Evolutionary conservation across 2,113 vertebrate genomes (phyloP).

Genomic region (Dascyllus trimaculatus): DNA sequence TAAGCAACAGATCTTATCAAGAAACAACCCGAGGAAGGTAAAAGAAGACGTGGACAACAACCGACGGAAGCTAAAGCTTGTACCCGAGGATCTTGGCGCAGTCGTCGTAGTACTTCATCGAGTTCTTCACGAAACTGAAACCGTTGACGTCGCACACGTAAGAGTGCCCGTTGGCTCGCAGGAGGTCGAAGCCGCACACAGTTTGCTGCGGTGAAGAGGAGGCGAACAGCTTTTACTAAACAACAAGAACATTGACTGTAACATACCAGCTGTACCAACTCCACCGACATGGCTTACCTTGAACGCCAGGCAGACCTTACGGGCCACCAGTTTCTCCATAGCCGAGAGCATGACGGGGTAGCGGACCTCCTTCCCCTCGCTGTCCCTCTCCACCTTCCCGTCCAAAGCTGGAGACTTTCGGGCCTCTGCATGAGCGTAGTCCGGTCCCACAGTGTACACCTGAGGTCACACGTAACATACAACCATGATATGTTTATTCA

Average conservation of each 20-base stretch:
- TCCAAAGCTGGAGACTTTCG: conserved; percentile 97
- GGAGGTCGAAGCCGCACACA: conserved; percentile 96
- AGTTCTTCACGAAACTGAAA: conserved; percentile 99
- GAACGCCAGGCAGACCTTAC: conserved; percentile 97
- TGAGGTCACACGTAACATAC: conserved; percentile 63
- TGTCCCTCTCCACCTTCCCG: conserved; percentile 98
- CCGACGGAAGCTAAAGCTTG: not conserved
- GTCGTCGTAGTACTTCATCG: conserved; percentile 99
- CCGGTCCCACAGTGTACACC: conserved; percentile 98
- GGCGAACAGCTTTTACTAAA: not conserved
- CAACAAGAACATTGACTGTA: not conserved
- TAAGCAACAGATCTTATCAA: not conserved
- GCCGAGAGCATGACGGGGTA: conserved; percentile 99
- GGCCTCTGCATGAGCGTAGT: conserved; percentile 98
- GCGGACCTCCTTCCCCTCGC: conserved; percentile 97
- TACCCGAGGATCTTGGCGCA: conserved; percentile 99
- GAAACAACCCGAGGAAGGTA: not conserved
- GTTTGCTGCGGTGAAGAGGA: conserved; percentile 90
- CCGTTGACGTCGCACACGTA: conserved; percentile 98
- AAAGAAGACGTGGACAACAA: not conserved
- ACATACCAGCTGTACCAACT: not conserved
- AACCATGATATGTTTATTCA: too few relatives aligned
- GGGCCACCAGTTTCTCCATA: conserved; percentile 97
- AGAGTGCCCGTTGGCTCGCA: conserved; percentile 96
- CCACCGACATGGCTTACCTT: conserved; percentile 84